Evolutionary conservation across 2,113 vertebrate species (phyloP), one percentile per base, ranked within the genome.

Genomic region (Triplophysa dalaica): DNA sequence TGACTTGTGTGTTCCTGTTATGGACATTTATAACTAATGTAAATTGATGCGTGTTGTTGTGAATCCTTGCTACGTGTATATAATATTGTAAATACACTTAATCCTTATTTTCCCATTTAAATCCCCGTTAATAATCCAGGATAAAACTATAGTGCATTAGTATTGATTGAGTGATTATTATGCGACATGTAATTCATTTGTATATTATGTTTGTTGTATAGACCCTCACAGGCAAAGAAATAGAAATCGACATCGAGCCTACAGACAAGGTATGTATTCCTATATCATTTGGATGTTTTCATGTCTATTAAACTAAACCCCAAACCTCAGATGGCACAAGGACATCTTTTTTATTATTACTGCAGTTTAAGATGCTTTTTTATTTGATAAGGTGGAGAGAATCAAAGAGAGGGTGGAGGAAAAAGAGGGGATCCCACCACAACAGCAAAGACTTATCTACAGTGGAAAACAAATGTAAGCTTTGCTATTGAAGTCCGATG

Each of bases 401-500:
- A 98, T 98, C 83, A 98, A 98, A 90, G 95, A 98, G 70, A 89
- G 95, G 4, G 96, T 98, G 74, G 96, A 98, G 79, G 95, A 98
- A 88, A 97, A 98, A 81, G 96, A 98, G 66, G 95, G 96, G 9
- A 98, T 98, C 77, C 96, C 96, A 5, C 96, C 95, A 1, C 95
- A 96, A 68, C 95, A 98, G 73, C 96, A 98, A 91, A 92, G 95
- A 69, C 87, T 98, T 70, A 98, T 97, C 90, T 98, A 97, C 89
- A 98, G 95, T 74, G 95, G 96, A 2, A 98, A 97, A 90, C 95
- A 98, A 87, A 98, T 98, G 96, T 98, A 86, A 93, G 93, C n/a
- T 21, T 9, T 21, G 6, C 19, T 54, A 17, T 50, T 13, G 13
- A 38, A 38, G 33, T 38, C 33, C 6, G 33, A 38, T 38, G 33